Percentiles rank a stretch among this genome's conserved stretches.
phyloP scores from a whole-genome alignment of 1,140 invertebrate genomes.

The Globodera ellingtonae region DNA sequence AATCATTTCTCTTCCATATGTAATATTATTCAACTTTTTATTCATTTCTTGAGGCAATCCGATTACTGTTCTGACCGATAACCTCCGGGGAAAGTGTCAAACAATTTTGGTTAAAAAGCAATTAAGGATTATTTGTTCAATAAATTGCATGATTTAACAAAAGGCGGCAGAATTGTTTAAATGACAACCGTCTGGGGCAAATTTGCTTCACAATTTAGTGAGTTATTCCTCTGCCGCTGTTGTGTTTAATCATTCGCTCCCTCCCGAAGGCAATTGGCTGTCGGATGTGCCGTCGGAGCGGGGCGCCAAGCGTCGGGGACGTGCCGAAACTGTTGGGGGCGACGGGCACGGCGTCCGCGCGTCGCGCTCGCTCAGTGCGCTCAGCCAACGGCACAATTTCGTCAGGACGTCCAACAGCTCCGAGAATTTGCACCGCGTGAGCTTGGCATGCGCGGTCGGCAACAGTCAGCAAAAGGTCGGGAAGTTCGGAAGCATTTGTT shows the following conservation, averaged over 20 bases:
- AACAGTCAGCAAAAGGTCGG: conserved; percentile 2
- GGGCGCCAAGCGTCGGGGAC: conserved; percentile 22
- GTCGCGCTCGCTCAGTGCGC: conserved; percentile 55
- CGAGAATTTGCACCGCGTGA: conserved; percentile 56
- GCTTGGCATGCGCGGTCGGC: conserved; percentile 1
- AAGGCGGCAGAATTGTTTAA: background rate
- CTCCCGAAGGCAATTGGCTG: conserved; percentile 41
- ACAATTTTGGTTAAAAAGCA: no score
- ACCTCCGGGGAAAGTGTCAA: no score
- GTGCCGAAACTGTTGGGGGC: background rate
- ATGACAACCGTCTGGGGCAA: conserved; percentile 54
- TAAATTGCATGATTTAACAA: no score
- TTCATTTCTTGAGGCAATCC: no score
- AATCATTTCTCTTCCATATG: background rate
- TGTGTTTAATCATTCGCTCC: conserved; percentile 26
- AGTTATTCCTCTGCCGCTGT: conserved; percentile 16
- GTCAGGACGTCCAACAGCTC: conserved; percentile 59
- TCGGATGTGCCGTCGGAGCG: conserved; percentile 28
- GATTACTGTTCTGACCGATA: no score
- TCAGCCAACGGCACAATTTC: conserved; percentile 61
- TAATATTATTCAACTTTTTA: background rate
- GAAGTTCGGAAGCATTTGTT: background rate
- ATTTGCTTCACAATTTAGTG: conserved; percentile 48
- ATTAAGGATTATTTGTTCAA: no score
- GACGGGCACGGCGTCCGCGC: conserved; percentile 43